These are phyloP conservation scores for Tholera decimalis DNA, from an alignment of 2,888 invertebrate genomes.

Conservation along the genomic window DNA sequence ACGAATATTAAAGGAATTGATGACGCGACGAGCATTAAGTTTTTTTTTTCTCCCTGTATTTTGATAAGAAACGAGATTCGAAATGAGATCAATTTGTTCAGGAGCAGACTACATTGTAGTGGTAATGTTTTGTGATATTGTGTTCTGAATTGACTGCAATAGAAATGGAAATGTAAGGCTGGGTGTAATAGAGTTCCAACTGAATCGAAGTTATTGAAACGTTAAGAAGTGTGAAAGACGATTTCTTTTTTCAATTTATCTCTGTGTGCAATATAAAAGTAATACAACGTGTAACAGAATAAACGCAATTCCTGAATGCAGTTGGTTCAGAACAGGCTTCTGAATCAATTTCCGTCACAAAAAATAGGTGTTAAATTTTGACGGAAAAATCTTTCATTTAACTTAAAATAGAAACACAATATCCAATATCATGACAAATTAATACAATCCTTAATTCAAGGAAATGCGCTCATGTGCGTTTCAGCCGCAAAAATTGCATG, in stretches of 20 bases:
- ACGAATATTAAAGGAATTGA: conserved; percentile 82
- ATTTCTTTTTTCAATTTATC: conserved; percentile 1
- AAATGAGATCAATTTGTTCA: conserved; percentile 51
- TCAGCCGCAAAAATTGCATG: no score
- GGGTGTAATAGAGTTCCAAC: neutral
- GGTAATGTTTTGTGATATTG: conserved; percentile 51
- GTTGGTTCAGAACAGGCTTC: no score
- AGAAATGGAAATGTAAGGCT: conserved; percentile 14
- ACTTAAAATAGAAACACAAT: no score
- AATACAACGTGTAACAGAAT: no score
- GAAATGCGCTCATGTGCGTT: no score
- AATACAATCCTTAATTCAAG: no score
- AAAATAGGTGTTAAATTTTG: no score
- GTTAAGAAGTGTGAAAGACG: neutral
- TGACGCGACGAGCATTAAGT: conserved; percentile 64
- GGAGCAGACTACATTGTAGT: conserved; percentile 22
- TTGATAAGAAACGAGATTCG: conserved; percentile 46
- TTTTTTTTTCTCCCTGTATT: conserved; percentile 63
- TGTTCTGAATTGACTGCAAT: conserved; percentile 20
- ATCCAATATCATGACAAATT: no score
- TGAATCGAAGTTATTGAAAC: conserved; percentile 9
- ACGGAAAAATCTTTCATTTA: no score
- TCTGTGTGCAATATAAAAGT: neutral
- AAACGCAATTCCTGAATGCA: no score
- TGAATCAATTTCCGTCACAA: no score